Conservation (phyloP, 2,113 vertebrate genomes). For the Semnornis frantzii region DNA sequence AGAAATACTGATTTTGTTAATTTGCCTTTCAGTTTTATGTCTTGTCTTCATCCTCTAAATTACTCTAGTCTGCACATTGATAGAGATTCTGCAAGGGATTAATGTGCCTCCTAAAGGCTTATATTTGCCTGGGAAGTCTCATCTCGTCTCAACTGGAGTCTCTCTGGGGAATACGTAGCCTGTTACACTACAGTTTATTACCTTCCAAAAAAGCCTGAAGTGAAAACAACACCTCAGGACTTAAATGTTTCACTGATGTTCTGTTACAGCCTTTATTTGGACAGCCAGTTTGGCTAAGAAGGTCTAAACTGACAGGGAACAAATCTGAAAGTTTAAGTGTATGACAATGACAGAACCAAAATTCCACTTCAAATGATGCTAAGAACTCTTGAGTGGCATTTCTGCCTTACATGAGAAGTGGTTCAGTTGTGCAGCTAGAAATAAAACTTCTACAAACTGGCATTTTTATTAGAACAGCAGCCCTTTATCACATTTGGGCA, state of each 20-base stretch:
- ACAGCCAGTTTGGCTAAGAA: not conserved
- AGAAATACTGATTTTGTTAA: not conserved
- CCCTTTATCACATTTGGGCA: not conserved
- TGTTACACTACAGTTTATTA: not conserved
- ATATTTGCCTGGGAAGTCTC: not conserved
- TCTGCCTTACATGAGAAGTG: not conserved
- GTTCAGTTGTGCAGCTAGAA: conserved; percentile 30
- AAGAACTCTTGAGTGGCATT: not conserved
- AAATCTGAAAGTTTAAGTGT: conserved; percentile 4
- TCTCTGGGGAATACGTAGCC: not conserved
- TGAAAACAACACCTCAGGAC: conserved; percentile 20
- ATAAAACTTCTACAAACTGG: not conserved
- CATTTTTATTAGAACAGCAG: not conserved
- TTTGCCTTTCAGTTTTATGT: not conserved
- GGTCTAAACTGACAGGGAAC: conserved; percentile 7
- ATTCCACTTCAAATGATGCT: not conserved
- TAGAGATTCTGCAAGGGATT: no score
- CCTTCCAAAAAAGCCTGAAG: not conserved
- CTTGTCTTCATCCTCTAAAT: not conserved
- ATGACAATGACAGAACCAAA: not conserved
- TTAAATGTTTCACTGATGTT: not conserved
- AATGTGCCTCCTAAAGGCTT: not conserved
- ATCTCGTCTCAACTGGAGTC: not conserved
- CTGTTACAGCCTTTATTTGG: conserved; percentile 1
- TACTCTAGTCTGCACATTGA: not conserved